A percentile compares a stretch with the other conserved stretches of the same genome.
Conservation (phyloP, 2,797 vertebrate species). For the Todus mexicanus region DNA sequence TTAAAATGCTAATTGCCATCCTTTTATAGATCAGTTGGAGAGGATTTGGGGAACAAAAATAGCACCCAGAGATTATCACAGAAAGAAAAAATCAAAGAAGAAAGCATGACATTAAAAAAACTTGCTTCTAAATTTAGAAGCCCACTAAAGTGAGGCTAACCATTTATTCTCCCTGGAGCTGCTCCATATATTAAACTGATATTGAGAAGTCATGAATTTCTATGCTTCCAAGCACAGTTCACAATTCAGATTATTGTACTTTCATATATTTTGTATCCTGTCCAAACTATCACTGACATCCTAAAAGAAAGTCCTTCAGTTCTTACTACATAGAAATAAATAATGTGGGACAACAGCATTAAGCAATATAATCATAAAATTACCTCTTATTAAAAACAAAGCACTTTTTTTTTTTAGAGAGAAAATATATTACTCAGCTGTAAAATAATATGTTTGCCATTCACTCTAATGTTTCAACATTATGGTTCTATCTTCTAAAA, state of each 20-base stretch:
- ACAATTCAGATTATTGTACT: slow-evolving; percentile 33
- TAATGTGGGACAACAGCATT: slow-evolving; percentile 66
- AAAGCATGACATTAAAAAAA: slow-evolving; percentile 18
- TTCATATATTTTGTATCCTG: slow-evolving; percentile 53
- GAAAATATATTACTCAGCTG: slow-evolving; percentile 69
- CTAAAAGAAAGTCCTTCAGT: slow-evolving; percentile 49
- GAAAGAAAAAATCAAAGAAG: slow-evolving; percentile 15
- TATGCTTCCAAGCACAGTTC: slow-evolving; percentile 52
- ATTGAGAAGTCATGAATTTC: slow-evolving; percentile 53
- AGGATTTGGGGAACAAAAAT: slow-evolving; percentile 53
- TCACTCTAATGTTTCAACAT: slow-evolving; percentile 75
- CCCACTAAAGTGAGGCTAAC: not conserved
- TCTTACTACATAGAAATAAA: slow-evolving; percentile 60
- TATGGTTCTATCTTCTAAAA: slow-evolving; percentile 78
- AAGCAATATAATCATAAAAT: slow-evolving; percentile 74
- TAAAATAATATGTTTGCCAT: slow-evolving; percentile 78
- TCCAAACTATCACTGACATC: slow-evolving; percentile 54
- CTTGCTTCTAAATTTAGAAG: slow-evolving; percentile 40
- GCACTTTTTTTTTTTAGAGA: slow-evolving; percentile 63
- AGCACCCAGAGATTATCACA: slow-evolving; percentile 10
- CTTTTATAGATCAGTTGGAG: slow-evolving; percentile 37
- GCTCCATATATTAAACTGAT: slow-evolving; percentile 60
- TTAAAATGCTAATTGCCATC: slow-evolving; percentile 54
- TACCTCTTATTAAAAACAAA: slow-evolving; percentile 76
- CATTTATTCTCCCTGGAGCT: slow-evolving; percentile 56